These are phyloP conservation scores for Andrena dorsata DNA, from an alignment of 2,888 invertebrate species.

Conservation along the genomic window DNA sequence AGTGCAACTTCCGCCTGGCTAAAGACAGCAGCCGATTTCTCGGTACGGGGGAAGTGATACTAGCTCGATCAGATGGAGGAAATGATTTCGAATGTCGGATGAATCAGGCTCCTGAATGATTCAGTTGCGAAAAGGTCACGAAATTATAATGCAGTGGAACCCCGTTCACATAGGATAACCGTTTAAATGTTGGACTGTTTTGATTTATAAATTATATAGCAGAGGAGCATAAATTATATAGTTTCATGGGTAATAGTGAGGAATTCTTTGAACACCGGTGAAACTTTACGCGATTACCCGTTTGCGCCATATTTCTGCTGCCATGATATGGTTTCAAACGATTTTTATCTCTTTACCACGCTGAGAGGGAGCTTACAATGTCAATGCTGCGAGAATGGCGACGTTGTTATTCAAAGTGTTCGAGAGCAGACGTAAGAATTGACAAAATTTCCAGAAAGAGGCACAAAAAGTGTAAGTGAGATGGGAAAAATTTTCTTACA, in stretches of 20 bases:
- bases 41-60: slow-evolving; percentile 40
- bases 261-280: neutral
- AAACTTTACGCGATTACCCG: neutral
- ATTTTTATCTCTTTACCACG: neutral
- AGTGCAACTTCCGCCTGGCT: slow-evolving; percentile 45
- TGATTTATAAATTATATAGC: too few relatives aligned
- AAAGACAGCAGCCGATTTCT: slow-evolving; percentile 32
- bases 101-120: slow-evolving; percentile 53
- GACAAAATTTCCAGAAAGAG: neutral
- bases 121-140: slow-evolving; percentile 25
- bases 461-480: too few relatives aligned
- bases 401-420: neutral
- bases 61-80: neutral
- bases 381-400: neutral
- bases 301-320: neutral
- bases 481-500: too few relatives aligned
- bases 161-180: too few relatives aligned
- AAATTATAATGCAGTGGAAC: neutral
- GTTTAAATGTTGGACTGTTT: too few relatives aligned
- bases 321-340: neutral
- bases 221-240: neutral
- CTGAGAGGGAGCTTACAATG: neutral
- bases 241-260: neutral
- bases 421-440: neutral
- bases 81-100: slow-evolving; percentile 27